Evolutionary conservation across 2,113 vertebrate genomes (phyloP).

Genomic region (Micromys minutus): DNA sequence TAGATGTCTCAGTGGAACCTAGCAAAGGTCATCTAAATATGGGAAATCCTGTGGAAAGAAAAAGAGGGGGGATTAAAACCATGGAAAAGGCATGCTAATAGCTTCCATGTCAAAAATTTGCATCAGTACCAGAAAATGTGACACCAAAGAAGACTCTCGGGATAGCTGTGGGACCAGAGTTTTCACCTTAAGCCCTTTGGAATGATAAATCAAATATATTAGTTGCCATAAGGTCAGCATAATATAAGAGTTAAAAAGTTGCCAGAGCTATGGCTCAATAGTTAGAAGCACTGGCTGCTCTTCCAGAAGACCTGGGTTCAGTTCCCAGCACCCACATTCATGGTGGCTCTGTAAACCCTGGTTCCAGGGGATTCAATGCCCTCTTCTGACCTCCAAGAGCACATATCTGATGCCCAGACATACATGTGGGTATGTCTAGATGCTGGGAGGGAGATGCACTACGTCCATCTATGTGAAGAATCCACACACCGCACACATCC

Average conservation of each 20-base stretch:
- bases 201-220: neutral
- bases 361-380: neutral
- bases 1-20: neutral
- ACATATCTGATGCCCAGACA: neutral
- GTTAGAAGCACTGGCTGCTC: neutral
- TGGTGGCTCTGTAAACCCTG: neutral
- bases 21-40: neutral
- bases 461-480: too few species aligned
- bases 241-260: neutral
- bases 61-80: neutral
- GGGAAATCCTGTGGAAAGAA: neutral
- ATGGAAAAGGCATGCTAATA: neutral
- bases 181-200: neutral
- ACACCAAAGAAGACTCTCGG: neutral
- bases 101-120: neutral
- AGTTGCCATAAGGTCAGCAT: neutral
- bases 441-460: too few species aligned
- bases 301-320: neutral
- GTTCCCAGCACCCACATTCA: neutral
- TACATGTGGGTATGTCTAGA: neutral
- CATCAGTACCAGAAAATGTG: neutral
- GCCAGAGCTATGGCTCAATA: neutral
- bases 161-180: neutral
- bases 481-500: too few species aligned
- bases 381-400: neutral